Percentiles rank a stretch among this genome's conserved stretches.
Conservation (phyloP, 2,113 vertebrate species). For the Sarotherodon lohbergeri region DNA sequence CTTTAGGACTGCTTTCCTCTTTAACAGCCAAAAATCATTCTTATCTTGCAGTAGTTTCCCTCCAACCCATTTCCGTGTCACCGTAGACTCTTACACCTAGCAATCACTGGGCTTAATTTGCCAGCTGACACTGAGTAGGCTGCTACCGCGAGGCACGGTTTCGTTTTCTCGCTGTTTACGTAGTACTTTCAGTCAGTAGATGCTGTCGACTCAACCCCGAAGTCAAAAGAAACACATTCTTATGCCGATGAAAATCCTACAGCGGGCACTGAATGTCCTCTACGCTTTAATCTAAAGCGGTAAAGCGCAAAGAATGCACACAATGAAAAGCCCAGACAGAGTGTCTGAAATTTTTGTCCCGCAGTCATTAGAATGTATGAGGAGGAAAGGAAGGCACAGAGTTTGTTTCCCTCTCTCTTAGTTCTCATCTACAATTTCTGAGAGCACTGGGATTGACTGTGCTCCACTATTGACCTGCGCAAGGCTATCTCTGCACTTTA, state of each 20-base stretch:
- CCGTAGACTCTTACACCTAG: background rate
- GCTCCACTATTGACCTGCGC: conserved; percentile 42
- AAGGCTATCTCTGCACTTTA: conserved; percentile 19
- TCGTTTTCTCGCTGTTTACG: background rate
- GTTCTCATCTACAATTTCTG: conserved; percentile 19
- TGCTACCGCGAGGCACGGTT: conserved; percentile 7
- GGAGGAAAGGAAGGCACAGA: background rate
- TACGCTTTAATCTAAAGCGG: background rate
- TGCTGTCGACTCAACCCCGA: background rate
- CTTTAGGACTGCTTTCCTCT: background rate
- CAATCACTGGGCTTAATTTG: conserved; percentile 41
- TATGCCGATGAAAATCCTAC: background rate
- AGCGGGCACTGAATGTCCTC: background rate
- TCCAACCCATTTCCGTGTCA: conserved; percentile 22
- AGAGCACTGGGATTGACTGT: conserved; percentile 32
- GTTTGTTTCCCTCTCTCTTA: background rate
- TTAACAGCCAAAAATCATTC: conserved; percentile 14
- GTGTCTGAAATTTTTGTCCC: background rate
- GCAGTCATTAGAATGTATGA: background rate
- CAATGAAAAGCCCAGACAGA: background rate
- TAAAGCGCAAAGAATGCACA: background rate
- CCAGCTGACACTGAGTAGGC: conserved; percentile 17
- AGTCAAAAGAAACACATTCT: background rate
- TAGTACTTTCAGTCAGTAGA: background rate
- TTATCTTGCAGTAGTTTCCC: conserved; percentile 7